phyloP scores from a whole-genome alignment of 2,888 invertebrate genomes.

The Acrobasis suavella region DNA sequence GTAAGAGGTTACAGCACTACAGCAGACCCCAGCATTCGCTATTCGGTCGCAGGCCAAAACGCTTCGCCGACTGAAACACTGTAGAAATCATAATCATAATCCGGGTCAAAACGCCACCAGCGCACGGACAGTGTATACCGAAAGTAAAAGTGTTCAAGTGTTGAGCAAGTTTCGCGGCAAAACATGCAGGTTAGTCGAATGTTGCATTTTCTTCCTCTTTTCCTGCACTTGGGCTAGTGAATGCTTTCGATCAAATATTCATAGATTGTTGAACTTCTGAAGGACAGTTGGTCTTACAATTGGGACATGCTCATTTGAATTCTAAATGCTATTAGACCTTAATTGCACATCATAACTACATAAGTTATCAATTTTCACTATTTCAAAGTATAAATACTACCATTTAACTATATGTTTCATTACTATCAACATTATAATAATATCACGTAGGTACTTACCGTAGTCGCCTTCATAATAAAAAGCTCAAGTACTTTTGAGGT shows the following conservation, averaged over 20 bases:
- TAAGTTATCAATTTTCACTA: not conserved
- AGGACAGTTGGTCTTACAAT: conserved; percentile 50
- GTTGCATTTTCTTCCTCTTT: conserved; percentile 51
- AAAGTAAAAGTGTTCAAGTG: conserved; percentile 67
- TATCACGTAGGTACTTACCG: not conserved
- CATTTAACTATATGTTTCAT: not conserved
- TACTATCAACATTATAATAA: not conserved
- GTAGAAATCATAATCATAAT: conserved; percentile 48
- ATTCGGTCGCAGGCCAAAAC: conserved; percentile 55
- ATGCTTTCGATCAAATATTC: conserved; percentile 34
- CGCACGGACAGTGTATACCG: conserved; percentile 41
- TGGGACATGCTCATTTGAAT: conserved; percentile 17
- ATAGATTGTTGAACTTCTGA: conserved; percentile 46
- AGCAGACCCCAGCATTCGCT: conserved; percentile 61
- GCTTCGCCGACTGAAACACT: conserved; percentile 54
- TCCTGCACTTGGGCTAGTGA: conserved; percentile 33
- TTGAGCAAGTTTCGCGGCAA: conserved; percentile 30
- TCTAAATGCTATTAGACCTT: conserved; percentile 10
- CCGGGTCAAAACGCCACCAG: conserved; percentile 57
- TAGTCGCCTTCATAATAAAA: not conserved
- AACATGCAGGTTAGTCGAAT: conserved; percentile 69
- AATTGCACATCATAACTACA: conserved; percentile 10
- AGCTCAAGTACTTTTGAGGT: not conserved
- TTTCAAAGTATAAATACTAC: too few species aligned
- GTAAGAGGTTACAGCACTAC: conserved; percentile 77